Conservation (phyloP, 2,113 vertebrate genomes). For the Connochaetes taurinus region DNA sequence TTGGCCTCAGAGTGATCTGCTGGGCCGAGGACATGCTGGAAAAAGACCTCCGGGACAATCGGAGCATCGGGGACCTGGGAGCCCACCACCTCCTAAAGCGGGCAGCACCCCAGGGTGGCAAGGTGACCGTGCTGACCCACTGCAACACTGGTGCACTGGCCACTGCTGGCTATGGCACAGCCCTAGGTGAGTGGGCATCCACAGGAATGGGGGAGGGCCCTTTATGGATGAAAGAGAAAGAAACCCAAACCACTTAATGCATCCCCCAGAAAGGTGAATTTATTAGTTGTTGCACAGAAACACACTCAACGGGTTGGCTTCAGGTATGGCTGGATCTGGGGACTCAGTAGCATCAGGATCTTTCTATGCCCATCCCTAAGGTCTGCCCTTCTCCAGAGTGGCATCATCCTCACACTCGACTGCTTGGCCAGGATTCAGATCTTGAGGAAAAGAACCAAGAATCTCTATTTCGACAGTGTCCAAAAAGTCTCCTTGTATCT, state of each 20-base stretch:
- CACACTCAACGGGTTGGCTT: background rate
- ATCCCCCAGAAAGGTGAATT: background rate
- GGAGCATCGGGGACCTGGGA: conserved; percentile 87
- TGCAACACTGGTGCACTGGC: conserved; percentile 92
- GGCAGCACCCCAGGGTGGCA: conserved; percentile 78
- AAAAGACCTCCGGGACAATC: conserved; percentile 88
- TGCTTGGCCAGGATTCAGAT: background rate
- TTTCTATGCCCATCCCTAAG: background rate
- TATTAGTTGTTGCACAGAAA: background rate
- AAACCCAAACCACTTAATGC: background rate
- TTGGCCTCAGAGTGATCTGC: conserved; percentile 81
- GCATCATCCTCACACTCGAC: background rate
- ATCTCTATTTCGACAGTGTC: background rate
- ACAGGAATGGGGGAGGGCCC: background rate
- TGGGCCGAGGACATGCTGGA: conserved; percentile 89
- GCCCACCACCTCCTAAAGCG: conserved; percentile 84
- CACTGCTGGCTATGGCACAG: conserved; percentile 91
- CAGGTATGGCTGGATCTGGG: background rate
- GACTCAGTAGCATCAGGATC: background rate
- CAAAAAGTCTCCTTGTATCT: background rate
- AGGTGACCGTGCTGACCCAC: conserved; percentile 88
- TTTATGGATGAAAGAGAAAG: background rate
- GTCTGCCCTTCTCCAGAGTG: background rate
- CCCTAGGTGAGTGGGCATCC: conserved; percentile 80
- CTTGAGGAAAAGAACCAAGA: background rate